Conservation (phyloP, 2,797 vertebrate genomes). For the Denticeps clupeoides region DNA sequence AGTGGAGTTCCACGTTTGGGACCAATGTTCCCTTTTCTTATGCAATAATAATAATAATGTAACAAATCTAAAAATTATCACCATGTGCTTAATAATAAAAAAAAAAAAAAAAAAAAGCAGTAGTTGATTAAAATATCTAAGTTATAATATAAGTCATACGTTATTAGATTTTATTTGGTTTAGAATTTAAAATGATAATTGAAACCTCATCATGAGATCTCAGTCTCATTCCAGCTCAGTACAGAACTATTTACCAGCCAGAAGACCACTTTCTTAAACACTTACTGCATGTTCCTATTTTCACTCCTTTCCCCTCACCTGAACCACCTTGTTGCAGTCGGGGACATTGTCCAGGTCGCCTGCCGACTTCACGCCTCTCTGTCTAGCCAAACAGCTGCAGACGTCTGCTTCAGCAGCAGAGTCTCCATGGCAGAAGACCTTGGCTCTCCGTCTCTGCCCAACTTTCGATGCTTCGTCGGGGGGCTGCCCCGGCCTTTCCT, state of each 20-base stretch:
- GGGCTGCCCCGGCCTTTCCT: background rate
- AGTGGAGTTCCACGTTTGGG: no score
- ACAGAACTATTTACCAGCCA: no score
- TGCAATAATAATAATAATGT: no score
- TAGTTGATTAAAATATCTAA: no score
- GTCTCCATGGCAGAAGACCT: background rate
- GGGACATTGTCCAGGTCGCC: background rate
- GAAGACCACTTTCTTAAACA: background rate
- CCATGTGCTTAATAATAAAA: background rate
- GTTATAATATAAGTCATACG: slow-evolving; percentile 10
- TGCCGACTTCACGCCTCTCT: slow-evolving; percentile 7
- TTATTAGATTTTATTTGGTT: no score
- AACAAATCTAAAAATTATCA: no score
- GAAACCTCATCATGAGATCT: no score
- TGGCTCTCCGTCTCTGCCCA: background rate
- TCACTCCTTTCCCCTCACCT: slow-evolving; percentile 39
- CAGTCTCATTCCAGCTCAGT: no score
- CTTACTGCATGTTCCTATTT: background rate
- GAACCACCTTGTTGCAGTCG: slow-evolving; percentile 10
- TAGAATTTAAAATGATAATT: no score
- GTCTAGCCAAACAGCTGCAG: slow-evolving; percentile 2
- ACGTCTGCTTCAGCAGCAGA: background rate
- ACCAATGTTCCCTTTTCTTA: no score
- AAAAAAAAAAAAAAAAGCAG: background rate
- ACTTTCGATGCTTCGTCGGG: background rate